Evolutionary conservation across 2,888 invertebrate genomes (phyloP).

Genomic region (Ochropleura leucogaster): DNA sequence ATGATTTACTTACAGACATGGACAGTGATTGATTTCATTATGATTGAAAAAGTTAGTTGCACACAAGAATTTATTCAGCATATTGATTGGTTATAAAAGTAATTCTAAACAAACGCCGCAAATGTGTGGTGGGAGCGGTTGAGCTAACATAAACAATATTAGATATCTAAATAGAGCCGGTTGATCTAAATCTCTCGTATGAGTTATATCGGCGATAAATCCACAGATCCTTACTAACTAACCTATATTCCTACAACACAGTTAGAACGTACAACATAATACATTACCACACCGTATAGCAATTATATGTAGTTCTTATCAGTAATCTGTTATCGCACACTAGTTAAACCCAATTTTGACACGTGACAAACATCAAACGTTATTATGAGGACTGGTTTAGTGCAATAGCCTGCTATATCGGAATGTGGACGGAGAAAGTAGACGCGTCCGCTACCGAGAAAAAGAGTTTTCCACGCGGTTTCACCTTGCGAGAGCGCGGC

Average conservation of each 20-base stretch:
- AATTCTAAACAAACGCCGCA: conserved; percentile 34
- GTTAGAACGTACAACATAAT: conserved; percentile 56
- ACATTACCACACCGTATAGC: conserved; percentile 68
- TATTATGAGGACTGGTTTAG: conserved; percentile 78
- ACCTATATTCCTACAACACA: conserved; percentile 68
- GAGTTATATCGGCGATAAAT: conserved; percentile 33
- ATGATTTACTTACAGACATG: conserved; percentile 21
- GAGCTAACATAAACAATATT: conserved; percentile 39
- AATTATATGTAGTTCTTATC: conserved; percentile 69
- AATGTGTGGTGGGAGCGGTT: conserved; percentile 29
- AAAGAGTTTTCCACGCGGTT: conserved; percentile 89
- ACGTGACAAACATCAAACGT: conserved; percentile 76
- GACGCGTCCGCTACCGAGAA: conserved; percentile 87
- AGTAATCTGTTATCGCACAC: conserved; percentile 72
- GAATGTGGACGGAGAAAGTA: conserved; percentile 89
- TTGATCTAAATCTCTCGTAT: conserved; percentile 34
- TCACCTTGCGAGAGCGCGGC: conserved; percentile 85
- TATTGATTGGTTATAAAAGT: conserved; percentile 36
- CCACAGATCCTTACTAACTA: conserved; percentile 50
- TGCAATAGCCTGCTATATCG: conserved; percentile 76
- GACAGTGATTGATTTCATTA: conserved; percentile 26
- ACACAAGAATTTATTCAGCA: conserved; percentile 4
- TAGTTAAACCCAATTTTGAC: conserved; percentile 73
- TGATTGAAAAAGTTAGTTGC: conserved; percentile 2
- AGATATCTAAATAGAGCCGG: conserved; percentile 34